Percentiles rank a stretch among this genome's conserved stretches.
These are phyloP conservation scores for Phallusia fumigata DNA, from an alignment of 23 tunicate species.

Conservation along the genomic window DNA sequence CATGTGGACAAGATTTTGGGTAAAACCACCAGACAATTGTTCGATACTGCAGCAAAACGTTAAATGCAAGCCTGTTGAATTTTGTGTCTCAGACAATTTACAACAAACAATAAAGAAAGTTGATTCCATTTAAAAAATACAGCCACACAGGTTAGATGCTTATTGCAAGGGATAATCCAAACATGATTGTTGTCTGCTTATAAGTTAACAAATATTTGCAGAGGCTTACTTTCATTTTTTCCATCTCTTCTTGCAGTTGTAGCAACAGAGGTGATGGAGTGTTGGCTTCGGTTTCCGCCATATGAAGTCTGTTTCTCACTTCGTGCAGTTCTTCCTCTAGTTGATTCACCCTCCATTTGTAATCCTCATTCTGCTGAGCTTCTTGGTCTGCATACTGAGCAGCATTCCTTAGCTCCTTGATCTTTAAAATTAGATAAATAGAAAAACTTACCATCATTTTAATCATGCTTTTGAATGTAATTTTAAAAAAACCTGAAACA, in stretches of 20 bases:
- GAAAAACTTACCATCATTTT: too few species aligned
- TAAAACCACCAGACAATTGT: too few species aligned
- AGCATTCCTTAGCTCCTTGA: slow-evolving; percentile 50
- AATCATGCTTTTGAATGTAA: too few species aligned
- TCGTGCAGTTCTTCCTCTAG: slow-evolving; percentile 55
- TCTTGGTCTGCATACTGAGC: slow-evolving; percentile 37
- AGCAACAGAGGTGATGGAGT: slow-evolving; percentile 65
- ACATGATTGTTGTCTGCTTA: not conserved
- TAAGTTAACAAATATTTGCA: not conserved
- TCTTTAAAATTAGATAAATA: slow-evolving; percentile 5
- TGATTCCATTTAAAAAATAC: too few species aligned
- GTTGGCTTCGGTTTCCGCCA: slow-evolving; percentile 71
- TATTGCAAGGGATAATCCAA: too few species aligned
- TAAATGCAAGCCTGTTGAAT: too few species aligned
- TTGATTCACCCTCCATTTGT: slow-evolving; percentile 46
- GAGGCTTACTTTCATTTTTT: slow-evolving; percentile 43
- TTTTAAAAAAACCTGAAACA: too few species aligned
- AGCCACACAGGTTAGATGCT: too few species aligned
- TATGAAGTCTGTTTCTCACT: slow-evolving; percentile 38
- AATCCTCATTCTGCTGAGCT: slow-evolving; percentile 56
- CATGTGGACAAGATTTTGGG: too few species aligned
- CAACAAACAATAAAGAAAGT: too few species aligned
- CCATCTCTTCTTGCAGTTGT: slow-evolving; percentile 71
- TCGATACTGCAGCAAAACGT: too few species aligned
- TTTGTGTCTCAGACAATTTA: too few species aligned